Conservation (phyloP, 2,888 invertebrate genomes). For the Choreutis nemorana region DNA sequence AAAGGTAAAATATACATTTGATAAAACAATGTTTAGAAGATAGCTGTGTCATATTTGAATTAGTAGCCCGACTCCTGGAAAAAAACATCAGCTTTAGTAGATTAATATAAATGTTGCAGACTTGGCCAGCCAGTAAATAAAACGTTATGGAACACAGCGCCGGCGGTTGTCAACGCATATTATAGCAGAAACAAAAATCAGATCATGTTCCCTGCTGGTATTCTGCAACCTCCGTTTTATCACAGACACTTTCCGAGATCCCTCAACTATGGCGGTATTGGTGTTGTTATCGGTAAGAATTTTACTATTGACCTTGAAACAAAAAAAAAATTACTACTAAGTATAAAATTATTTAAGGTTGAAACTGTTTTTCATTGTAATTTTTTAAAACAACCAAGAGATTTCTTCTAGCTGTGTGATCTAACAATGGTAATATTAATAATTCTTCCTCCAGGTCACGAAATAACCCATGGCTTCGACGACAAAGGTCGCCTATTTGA, state of each 20-base stretch:
- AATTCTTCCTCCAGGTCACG: conserved; percentile 68
- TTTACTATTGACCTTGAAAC: neutral
- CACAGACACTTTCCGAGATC: conserved; percentile 83
- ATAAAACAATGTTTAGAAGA: too few species aligned
- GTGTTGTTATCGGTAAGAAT: conserved; percentile 80
- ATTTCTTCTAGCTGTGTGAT: too few species aligned
- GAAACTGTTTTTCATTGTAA: neutral
- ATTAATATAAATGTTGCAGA: too few species aligned
- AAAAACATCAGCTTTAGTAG: too few species aligned
- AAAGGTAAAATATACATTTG: too few species aligned
- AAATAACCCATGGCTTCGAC: conserved; percentile 91
- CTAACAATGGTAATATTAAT: neutral
- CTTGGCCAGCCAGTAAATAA: conserved; percentile 79
- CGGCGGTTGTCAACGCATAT: conserved; percentile 94
- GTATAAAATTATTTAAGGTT: neutral
- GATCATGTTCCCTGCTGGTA: conserved; percentile 95
- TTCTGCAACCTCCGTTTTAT: conserved; percentile 94
- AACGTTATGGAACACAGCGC: conserved; percentile 83
- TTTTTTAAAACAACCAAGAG: neutral
- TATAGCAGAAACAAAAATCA: conserved; percentile 95
- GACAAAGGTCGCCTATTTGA: conserved; percentile 93
- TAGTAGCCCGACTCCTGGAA: too few species aligned
- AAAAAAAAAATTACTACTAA: neutral
- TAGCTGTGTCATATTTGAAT: too few species aligned
- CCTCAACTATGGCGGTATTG: conserved; percentile 88